phyloP scores from a whole-genome alignment of 2,797 vertebrate genomes.

The Alcedo quadribrachys region DNA sequence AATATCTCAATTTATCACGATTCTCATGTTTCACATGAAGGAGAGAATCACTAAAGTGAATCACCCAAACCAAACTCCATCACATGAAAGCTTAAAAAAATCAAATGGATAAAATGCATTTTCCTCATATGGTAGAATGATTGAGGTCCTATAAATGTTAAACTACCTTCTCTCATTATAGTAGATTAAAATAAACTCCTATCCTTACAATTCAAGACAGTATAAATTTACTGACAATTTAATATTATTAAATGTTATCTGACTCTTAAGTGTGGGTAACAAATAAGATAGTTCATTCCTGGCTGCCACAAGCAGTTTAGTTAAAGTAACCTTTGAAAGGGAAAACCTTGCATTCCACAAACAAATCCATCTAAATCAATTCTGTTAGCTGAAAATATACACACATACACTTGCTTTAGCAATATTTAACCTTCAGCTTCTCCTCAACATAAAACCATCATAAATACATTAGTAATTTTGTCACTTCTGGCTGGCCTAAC shows the following conservation, averaged over 20 bases:
- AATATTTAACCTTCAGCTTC: neutral
- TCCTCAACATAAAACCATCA: neutral
- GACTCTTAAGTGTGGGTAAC: neutral
- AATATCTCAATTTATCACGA: constrained; percentile 76
- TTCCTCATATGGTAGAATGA: neutral
- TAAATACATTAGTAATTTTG: neutral
- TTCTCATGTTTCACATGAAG: constrained; percentile 43
- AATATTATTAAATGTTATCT: constrained; percentile 38
- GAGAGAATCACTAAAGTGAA: constrained; percentile 64
- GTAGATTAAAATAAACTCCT: constrained; percentile 26
- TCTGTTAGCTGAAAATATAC: neutral
- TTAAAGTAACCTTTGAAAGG: constrained; percentile 6
- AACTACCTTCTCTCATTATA: constrained; percentile 23
- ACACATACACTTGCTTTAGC: neutral
- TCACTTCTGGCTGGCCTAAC: neutral
- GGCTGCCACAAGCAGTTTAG: neutral
- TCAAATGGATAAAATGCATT: constrained; percentile 22
- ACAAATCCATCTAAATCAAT: neutral
- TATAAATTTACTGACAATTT: constrained; percentile 16
- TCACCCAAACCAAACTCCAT: constrained; percentile 61
- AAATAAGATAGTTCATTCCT: neutral
- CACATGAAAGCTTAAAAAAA: neutral
- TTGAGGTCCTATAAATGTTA: neutral
- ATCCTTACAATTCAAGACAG: neutral
- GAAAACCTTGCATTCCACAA: neutral